Conservation (phyloP, 2,888 invertebrate species). For the Athripsodes cinereus region DNA sequence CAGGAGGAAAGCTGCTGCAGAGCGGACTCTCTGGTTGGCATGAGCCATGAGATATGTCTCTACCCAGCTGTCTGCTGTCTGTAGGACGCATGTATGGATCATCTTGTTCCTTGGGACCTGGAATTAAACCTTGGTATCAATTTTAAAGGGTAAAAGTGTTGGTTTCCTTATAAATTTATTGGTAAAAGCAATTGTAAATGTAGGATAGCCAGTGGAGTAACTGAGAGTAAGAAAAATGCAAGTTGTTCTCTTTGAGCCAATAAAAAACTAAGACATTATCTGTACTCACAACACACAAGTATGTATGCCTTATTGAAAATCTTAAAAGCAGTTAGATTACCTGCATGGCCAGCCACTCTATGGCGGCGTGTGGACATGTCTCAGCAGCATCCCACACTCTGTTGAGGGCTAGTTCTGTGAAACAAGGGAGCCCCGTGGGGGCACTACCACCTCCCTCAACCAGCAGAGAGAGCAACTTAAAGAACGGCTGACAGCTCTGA, state of each 20-base stretch:
- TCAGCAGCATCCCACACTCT: constrained; percentile 88
- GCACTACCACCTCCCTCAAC: constrained; percentile 67
- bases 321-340: too few species aligned
- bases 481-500: constrained; percentile 82
- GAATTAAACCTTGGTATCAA: constrained; percentile 11
- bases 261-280: too few species aligned
- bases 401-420: constrained; percentile 81
- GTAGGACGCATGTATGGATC: constrained; percentile 88
- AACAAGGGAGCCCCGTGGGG: constrained; percentile 79
- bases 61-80: constrained; percentile 86
- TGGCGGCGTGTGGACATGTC: constrained; percentile 83
- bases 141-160: too few species aligned
- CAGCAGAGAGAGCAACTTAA: constrained; percentile 81
- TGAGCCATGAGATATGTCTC: constrained; percentile 84
- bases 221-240: too few species aligned
- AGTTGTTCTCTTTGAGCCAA: too few species aligned
- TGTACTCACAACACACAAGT: too few species aligned
- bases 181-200: too few species aligned
- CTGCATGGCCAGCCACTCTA: constrained; percentile 86
- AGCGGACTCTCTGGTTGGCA: constrained; percentile 75
- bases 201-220: too few species aligned
- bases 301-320: too few species aligned
- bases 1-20: constrained; percentile 81
- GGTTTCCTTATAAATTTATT: too few species aligned
- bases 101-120: constrained; percentile 78